A percentile compares a stretch with the other conserved stretches of the same genome.
phyloP scores from a whole-genome alignment of 2,113 vertebrate species.

The Rostratula benghalensis region DNA sequence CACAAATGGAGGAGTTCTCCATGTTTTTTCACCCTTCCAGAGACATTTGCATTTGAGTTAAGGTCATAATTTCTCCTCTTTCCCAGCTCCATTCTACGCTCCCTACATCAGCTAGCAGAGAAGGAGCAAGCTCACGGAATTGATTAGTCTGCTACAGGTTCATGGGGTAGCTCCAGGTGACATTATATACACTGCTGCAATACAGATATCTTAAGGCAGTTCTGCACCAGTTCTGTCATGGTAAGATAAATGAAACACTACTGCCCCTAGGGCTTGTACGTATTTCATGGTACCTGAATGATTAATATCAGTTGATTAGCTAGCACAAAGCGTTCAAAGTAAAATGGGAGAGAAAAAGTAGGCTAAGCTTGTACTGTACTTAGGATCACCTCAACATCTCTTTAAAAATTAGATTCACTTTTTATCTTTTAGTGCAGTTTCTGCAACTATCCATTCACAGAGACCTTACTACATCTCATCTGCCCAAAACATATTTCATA shows the following conservation, averaged over 20 bases:
- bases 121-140: background rate
- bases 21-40: background rate
- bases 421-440: constrained; percentile 1
- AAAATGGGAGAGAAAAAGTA: constrained; percentile 34
- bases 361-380: constrained; percentile 2
- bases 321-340: constrained; percentile 7
- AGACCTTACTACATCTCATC: background rate
- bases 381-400: background rate
- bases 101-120: background rate
- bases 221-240: constrained; percentile 63
- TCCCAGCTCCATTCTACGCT: background rate
- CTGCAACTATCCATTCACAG: background rate
- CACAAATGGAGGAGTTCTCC: background rate
- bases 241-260: constrained; percentile 45
- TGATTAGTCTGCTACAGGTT: constrained; percentile 20
- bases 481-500: background rate
- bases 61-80: background rate
- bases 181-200: background rate
- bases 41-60: background rate
- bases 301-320: constrained; percentile 62
- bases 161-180: constrained; percentile 18
- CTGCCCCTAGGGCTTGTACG: background rate
- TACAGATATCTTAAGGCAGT: constrained; percentile 25
- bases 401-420: constrained; percentile 36
- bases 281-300: constrained; percentile 28